Evolutionary conservation across 2,888 invertebrate genomes (phyloP), one percentile per base, ranked within the genome.

Genomic region (Rutpela maculata): DNA sequence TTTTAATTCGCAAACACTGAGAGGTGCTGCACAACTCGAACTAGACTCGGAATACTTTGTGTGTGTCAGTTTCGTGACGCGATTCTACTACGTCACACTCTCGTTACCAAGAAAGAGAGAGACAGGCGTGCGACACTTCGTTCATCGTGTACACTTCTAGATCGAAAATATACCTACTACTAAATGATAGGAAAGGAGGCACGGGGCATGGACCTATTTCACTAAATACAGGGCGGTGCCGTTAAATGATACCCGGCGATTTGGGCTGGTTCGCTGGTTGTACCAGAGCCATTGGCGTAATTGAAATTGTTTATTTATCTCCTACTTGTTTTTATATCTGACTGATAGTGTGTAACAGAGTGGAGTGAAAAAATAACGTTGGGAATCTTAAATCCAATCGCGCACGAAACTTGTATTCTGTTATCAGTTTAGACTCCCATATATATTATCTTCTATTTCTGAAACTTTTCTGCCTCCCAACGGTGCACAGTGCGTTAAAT

Each of bases 21-120:
- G 77, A 77, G 78, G 35, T 70, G 43, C 60, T 43, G 35, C 59
- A 70, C 70, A 60, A 70, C 69, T 69, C 57, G 59, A 35, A 70
- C 70, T 70, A 70, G 60, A 70, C 70, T 59, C 60, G 18, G 60
- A 70, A 70, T 70, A 70, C 60, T 70, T 70, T 70, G 74, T 77
- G 78, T 79, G 81, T 81, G 82, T 81, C 81, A 81, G 81, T 81
- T 76, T 78, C 80, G 80, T 82, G 83, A 82, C 82, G 83, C 81
- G 78, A 73, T 71, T 65, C 77, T 43, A 60, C 83, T 78, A 83
- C 82, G 83, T 82, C 83, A 82, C 80, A 81, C 77, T 82, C 81
- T 81, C 80, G 80, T 80, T 80, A 78, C 78, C 75, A 70, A 73
- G 73, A 75, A 77, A 72, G 80, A 80, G 74, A 73, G 76, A 76